Base-by-base conservation (phyloP, 2,113 vertebrate genomes). In the Theropithecus gelada region DNA sequence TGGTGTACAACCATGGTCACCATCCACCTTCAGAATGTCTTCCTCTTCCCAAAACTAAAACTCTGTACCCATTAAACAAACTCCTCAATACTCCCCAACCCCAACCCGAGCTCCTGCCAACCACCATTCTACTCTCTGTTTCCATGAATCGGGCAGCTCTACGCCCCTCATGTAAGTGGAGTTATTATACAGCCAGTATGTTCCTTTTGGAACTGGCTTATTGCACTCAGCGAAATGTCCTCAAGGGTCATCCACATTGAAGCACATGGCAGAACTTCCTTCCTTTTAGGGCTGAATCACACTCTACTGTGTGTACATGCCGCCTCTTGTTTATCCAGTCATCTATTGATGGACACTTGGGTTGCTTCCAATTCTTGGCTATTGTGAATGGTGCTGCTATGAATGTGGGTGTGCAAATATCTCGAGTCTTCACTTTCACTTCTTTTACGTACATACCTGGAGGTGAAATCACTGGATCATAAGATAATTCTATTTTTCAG, bases 1-100 rank as follows among this genome's bases (percentile, higher is more conserved):
- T 40, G 40, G 32, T 38, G 35, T 43, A 8, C 4, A 89, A 0
- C 11, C 23, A 14, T 38, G 14, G 14, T n/a, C 23, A 50, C 45
- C 43, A 20, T 13, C 38, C 80, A 8, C 43, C 64, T 87, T n/a
- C 32, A 91, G 64, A 38, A 14, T 4, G 0, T 20, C 7, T 14
- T 93, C 32, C 32, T n/a, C 57, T 43, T 30, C 22, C 20, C 55
- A 55, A 64, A 45, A 55, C 32, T 27, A 20, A 48, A 88, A n/a
- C 38, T 81, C 57, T 8, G 20, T 48, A 16, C 32, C 23, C 81
- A 27, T 2, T 12, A 38, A 48, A 35, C 23, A 27, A 48, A 64
- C 13, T 38, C 5, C 61, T 8, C 2, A 6, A 5, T 20, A 16
- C 23, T 8, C 25, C 4, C 12, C 8, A 8, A 0, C 9, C 27